These are phyloP conservation scores for Naso thynnoides DNA, from an alignment of 2,797 vertebrate genomes.

Conservation along the genomic window DNA sequence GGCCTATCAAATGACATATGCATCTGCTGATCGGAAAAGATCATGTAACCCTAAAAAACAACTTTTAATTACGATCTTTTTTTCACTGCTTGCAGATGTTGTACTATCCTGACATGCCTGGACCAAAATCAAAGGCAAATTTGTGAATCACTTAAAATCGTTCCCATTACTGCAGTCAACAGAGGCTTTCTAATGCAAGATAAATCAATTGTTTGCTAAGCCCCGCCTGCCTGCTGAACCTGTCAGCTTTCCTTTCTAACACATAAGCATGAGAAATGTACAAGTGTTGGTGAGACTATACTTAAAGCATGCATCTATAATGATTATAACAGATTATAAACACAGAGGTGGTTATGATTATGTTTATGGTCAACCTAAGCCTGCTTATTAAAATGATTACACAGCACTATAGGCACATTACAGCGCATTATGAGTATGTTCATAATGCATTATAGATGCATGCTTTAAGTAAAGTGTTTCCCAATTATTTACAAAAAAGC, in stretches of 20 bases:
- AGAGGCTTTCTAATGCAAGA: conserved; percentile 9
- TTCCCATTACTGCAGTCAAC: neutral
- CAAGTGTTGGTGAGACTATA: too few species aligned
- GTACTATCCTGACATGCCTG: neutral
- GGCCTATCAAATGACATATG: neutral
- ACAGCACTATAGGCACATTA: too few species aligned
- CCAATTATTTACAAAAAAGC: too few species aligned
- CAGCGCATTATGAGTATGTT: too few species aligned
- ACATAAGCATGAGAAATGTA: too few species aligned
- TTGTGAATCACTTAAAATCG: conserved; percentile 1
- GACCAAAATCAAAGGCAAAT: neutral
- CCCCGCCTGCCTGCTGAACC: neutral
- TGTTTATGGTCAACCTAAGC: too few species aligned
- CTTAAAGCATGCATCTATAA: too few species aligned
- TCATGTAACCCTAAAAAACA: neutral
- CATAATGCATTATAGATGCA: too few species aligned
- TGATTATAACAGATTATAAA: too few species aligned
- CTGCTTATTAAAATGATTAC: too few species aligned
- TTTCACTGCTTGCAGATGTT: neutral
- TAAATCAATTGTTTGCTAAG: neutral
- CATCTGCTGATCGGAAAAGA: neutral
- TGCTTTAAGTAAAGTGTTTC: too few species aligned
- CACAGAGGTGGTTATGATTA: too few species aligned
- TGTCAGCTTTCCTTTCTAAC: neutral
- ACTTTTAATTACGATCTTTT: neutral